Conservation (phyloP, 1,140 invertebrate species). For the Brachionus angularis region DNA sequence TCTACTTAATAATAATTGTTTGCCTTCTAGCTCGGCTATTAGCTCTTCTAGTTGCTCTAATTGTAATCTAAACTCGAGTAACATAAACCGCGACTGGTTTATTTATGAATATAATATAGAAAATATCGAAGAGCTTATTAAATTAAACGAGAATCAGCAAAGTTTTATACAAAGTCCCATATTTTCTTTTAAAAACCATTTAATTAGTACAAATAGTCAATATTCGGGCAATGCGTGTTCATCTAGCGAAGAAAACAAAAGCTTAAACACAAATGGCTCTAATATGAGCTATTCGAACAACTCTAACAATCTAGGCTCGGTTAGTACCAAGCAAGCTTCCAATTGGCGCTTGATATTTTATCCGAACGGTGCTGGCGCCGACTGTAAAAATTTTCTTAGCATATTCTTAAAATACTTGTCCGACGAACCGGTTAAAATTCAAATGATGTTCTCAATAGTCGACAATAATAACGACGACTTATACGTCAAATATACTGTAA, state of each 20-base stretch:
- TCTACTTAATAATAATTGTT: background rate
- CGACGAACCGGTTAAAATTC: slow-evolving; percentile 42
- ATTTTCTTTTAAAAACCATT: slow-evolving; percentile 20
- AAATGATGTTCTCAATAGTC: slow-evolving; percentile 43
- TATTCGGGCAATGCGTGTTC: too few relatives aligned
- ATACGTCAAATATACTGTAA: slow-evolving; percentile 43
- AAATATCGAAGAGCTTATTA: slow-evolving; percentile 2
- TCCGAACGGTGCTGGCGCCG: slow-evolving; percentile 37
- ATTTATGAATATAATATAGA: slow-evolving; percentile 30
- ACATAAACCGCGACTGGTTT: slow-evolving; percentile 11
- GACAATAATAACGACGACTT: slow-evolving; percentile 42
- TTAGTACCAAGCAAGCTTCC: background rate
- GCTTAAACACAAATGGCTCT: too few relatives aligned
- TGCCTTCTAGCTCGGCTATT: slow-evolving; percentile 18
- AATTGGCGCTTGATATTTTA: slow-evolving; percentile 40
- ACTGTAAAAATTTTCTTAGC: slow-evolving; percentile 43
- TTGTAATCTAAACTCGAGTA: background rate
- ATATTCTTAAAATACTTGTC: slow-evolving; percentile 42
- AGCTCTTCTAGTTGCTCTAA: slow-evolving; percentile 10
- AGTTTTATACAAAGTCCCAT: slow-evolving; percentile 32
- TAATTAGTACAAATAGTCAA: too few relatives aligned
- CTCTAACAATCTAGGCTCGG: too few relatives aligned
- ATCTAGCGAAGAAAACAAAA: too few relatives aligned
- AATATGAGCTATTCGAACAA: too few relatives aligned
- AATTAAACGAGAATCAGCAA: slow-evolving; percentile 19